Base-by-base conservation (phyloP, 2,113 vertebrate species). In the Barnardius zonarius region DNA sequence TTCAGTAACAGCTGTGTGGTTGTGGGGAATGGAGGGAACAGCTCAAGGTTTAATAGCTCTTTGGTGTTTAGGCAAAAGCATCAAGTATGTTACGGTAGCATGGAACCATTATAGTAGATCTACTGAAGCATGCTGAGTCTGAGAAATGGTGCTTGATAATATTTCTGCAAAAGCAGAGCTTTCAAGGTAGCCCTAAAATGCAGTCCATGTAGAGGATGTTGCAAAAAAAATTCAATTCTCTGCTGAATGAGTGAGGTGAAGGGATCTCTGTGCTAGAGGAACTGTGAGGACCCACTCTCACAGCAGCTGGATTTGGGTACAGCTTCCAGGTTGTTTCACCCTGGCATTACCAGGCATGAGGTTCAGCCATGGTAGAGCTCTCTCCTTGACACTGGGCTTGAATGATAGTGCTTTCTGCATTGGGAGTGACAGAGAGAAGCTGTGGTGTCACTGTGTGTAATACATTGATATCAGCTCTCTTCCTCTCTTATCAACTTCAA, bases 201-300 rank as follows among this genome's bases (percentile, higher is more conserved):
- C 12, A 75, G 5, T 5, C 27, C 7, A 1, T 17, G 8, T 41
- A 41, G 69, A 83, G 6, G 41, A 81, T 0, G 0, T 13, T 24
- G 14, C 11, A 88, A 88, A 86, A 77, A 35, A 57, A 33, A 13
- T 39, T 3, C 20, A 51, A 31, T 6, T 1, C 51, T 19, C 9
- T 35, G 18, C 15, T 1, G 3, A 52, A 27, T 33, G 20, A 67
- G 11, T 0, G 9, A 79, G 23, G 19, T 46, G 27, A 61, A 63
- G 69, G 20, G 37, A 67, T 41, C 13, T 49, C 23, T 28, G 17
- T 35, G 51, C 37, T 94, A n/a, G 14, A 70, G 27, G 28, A 91
- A 52, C 16, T 62, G 17, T 16, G 51, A 72, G n/a, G 62, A 8
- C 15, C 3, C 9, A 9, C 18, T 77, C 6, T 62, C 22, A 30